Percentiles rank a stretch among this genome's conserved stretches.
Conservation (phyloP, 2,888 invertebrate genomes). For the Hemistola chrysoprasaria region DNA sequence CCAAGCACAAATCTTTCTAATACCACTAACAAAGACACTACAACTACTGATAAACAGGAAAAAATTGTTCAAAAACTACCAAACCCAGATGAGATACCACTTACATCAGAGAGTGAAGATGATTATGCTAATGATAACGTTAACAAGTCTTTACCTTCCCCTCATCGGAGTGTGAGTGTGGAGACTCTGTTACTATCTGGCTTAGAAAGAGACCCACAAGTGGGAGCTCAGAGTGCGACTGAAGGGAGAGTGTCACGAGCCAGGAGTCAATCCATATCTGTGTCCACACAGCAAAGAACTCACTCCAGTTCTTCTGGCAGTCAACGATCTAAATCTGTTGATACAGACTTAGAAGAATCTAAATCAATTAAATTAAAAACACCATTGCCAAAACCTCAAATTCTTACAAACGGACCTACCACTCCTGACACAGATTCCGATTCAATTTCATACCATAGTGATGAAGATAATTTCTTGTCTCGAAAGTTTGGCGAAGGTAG, state of each 20-base stretch:
- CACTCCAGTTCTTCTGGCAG: slow-evolving; percentile 64
- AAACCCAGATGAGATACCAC: slow-evolving; percentile 69
- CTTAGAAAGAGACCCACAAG: slow-evolving; percentile 37
- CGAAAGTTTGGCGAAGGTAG: slow-evolving; percentile 60
- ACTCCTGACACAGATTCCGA: slow-evolving; percentile 61
- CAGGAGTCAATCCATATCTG: slow-evolving; percentile 50
- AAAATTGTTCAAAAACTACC: slow-evolving; percentile 41
- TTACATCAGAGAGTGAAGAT: slow-evolving; percentile 58
- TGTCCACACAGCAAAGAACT: slow-evolving; percentile 43
- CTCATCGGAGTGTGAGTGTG: slow-evolving; percentile 55
- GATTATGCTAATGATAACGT: slow-evolving; percentile 36
- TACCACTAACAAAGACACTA: slow-evolving; percentile 5
- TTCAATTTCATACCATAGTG: slow-evolving; percentile 66
- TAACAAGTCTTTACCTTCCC: slow-evolving; percentile 24
- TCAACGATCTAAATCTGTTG: slow-evolving; percentile 59
- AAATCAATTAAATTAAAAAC: slow-evolving; percentile 37
- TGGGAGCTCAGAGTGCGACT: slow-evolving; percentile 22
- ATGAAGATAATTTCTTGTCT: slow-evolving; percentile 67
- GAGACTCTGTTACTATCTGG: slow-evolving; percentile 59
- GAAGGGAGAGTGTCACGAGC: slow-evolving; percentile 46
- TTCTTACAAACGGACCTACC: slow-evolving; percentile 33
- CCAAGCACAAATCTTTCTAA: neutral
- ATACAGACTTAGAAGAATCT: slow-evolving; percentile 52
- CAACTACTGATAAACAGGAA: slow-evolving; percentile 16
- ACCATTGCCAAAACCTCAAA: slow-evolving; percentile 18